These are phyloP conservation scores for Dolichallabes microphthalmus DNA, from an alignment of 2,113 vertebrate genomes.

Conservation along the genomic window DNA sequence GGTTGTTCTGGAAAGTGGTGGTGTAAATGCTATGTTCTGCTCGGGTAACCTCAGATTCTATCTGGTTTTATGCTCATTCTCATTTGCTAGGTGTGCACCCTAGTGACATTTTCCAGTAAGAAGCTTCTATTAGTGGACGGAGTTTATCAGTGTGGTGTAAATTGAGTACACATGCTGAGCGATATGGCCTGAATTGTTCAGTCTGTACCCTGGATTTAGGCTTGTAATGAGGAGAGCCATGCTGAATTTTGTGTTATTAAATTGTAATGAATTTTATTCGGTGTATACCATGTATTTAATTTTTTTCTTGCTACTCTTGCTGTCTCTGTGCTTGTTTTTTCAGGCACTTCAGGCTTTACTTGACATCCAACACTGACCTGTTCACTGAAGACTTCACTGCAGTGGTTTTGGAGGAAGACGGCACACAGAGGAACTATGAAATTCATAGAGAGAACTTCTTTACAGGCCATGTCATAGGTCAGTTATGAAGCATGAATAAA, in stretches of 20 bases:
- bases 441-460: conserved; percentile 91
- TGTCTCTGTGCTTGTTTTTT: background rate
- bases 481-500: conserved; percentile 32
- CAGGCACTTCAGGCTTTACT: conserved; percentile 90
- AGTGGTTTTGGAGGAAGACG: conserved; percentile 77
- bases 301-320: background rate
- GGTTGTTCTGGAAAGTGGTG: background rate
- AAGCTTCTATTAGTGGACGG: background rate
- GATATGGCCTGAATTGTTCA: background rate
- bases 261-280: too few relatives aligned
- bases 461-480: conserved; percentile 89
- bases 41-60: background rate
- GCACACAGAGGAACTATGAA: conserved; percentile 66
- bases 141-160: background rate
- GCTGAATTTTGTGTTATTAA: background rate
- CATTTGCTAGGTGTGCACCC: background rate
- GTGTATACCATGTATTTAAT: background rate
- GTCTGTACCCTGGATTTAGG: background rate
- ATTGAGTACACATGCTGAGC: background rate
- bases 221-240: background rate
- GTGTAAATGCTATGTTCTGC: background rate
- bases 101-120: background rate
- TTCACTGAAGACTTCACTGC: conserved; percentile 86
- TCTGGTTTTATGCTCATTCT: background rate
- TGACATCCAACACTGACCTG: conserved; percentile 86